Conservation (phyloP, 1,140 invertebrate genomes). For the Vanessa atalanta region DNA sequence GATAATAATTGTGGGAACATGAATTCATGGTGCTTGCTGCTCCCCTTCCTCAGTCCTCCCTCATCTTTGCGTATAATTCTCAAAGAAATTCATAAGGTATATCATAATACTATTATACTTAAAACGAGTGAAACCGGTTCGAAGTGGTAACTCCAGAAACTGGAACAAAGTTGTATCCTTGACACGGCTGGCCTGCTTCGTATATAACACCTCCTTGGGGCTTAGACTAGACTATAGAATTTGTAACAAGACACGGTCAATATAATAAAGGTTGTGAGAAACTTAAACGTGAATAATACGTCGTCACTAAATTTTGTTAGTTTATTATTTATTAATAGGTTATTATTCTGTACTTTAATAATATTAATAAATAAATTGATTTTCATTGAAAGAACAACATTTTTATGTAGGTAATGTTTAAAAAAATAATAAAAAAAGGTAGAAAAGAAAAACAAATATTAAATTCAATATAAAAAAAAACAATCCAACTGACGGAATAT, state of each 20-base stretch:
- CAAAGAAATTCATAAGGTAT: background rate
- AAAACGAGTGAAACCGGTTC: slow-evolving; percentile 26
- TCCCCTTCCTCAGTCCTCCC: background rate
- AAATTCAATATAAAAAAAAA: too few species aligned
- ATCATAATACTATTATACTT: slow-evolving; percentile 19
- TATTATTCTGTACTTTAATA: too few species aligned
- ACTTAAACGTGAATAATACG: background rate
- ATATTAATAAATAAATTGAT: too few species aligned
- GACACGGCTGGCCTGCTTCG: slow-evolving; percentile 28
- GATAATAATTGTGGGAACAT: background rate
- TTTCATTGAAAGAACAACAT: too few species aligned
- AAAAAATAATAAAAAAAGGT: too few species aligned
- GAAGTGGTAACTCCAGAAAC: slow-evolving; percentile 30
- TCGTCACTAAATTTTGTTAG: too few species aligned
- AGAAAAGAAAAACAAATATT: too few species aligned
- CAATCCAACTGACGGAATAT: too few species aligned
- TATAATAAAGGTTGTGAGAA: background rate
- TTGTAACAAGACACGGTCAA: background rate
- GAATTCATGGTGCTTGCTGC: background rate
- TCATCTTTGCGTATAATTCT: background rate
- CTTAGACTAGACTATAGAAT: slow-evolving; percentile 8
- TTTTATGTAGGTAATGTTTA: too few species aligned
- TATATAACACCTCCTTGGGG: slow-evolving; percentile 22
- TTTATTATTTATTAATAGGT: too few species aligned
- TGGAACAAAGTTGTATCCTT: slow-evolving; percentile 31